These are phyloP conservation scores for Hyperoplus lanceolatus DNA, from an alignment of 2,797 vertebrate genomes.

Conservation along the genomic window DNA sequence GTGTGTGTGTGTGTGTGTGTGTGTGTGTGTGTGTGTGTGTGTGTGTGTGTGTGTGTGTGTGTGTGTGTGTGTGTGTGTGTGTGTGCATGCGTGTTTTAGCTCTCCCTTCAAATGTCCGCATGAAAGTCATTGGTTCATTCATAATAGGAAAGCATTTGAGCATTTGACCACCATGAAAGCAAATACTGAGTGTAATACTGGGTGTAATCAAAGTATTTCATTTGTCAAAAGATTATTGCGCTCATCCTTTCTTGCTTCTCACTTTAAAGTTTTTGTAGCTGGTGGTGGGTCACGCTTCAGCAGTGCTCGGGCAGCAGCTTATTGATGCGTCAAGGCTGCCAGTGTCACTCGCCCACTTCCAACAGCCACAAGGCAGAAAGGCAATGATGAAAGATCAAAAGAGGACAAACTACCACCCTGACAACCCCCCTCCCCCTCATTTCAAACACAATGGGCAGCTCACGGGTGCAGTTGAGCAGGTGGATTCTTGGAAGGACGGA, in stretches of 20 bases:
- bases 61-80: too few relatives aligned
- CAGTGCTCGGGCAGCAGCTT: conserved; percentile 41
- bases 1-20: too few relatives aligned
- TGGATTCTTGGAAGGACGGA: conserved; percentile 5
- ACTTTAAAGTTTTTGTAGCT: conserved; percentile 49
- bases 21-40: too few relatives aligned
- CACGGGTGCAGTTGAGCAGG: conserved; percentile 28
- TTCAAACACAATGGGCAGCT: conserved; percentile 43
- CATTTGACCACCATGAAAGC: neutral
- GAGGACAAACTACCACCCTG: conserved; percentile 33
- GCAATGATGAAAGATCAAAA: conserved; percentile 47
- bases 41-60: too few relatives aligned
- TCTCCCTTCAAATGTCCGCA: conserved; percentile 5
- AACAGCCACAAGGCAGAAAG: conserved; percentile 22
- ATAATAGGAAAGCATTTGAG: neutral
- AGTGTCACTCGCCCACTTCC: conserved; percentile 47
- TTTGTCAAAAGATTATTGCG: conserved; percentile 37
- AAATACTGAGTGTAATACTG: conserved; percentile 9
- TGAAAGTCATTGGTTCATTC: neutral
- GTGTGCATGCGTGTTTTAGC: neutral
- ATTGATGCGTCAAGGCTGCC: conserved; percentile 47
- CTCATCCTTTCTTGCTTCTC: conserved; percentile 40
- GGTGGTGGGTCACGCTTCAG: conserved; percentile 44
- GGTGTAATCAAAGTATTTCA: conserved; percentile 31
- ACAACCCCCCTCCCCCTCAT: conserved; percentile 24